Conservation (phyloP, 1,140 invertebrate genomes). For the Caenorhabditis latens region DNA sequence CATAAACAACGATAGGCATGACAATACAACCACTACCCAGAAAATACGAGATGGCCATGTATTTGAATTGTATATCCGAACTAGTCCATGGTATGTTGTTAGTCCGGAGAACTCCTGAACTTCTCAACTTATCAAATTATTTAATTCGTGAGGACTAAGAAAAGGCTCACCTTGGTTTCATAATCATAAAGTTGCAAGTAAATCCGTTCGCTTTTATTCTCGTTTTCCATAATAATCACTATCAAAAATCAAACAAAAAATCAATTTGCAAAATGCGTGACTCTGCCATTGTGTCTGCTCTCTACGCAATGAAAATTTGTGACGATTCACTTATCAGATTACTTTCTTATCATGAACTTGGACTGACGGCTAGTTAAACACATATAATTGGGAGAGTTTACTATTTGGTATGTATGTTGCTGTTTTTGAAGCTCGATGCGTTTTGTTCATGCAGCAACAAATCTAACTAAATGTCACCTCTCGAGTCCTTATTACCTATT, state of each 20-base stretch:
- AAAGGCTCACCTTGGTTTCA: constrained; percentile 58
- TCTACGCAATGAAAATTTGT: too few relatives aligned
- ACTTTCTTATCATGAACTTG: too few relatives aligned
- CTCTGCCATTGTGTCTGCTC: too few relatives aligned
- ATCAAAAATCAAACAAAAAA: constrained; percentile 19
- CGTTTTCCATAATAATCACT: background rate
- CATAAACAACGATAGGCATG: constrained; percentile 65
- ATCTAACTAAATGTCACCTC: too few relatives aligned
- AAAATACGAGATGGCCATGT: constrained; percentile 66
- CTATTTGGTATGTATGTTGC: too few relatives aligned
- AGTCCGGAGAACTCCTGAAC: constrained; percentile 61
- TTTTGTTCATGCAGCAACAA: too few relatives aligned
- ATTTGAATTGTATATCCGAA: constrained; percentile 67
- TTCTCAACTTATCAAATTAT: too few relatives aligned
- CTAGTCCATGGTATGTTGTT: constrained; percentile 66
- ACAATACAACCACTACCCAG: constrained; percentile 63
- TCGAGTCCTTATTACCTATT: too few relatives aligned
- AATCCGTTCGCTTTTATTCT: constrained; percentile 36
- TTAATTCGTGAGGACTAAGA: background rate
- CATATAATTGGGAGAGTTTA: too few relatives aligned
- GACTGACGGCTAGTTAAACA: too few relatives aligned
- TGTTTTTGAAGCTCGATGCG: too few relatives aligned
- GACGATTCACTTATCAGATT: too few relatives aligned
- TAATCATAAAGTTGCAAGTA: constrained; percentile 66
- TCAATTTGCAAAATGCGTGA: background rate